Evolutionary conservation across 2,113 vertebrate genomes (phyloP), one percentile per base, ranked within the genome.

Genomic region (Puntigrus tetrazona): DNA sequence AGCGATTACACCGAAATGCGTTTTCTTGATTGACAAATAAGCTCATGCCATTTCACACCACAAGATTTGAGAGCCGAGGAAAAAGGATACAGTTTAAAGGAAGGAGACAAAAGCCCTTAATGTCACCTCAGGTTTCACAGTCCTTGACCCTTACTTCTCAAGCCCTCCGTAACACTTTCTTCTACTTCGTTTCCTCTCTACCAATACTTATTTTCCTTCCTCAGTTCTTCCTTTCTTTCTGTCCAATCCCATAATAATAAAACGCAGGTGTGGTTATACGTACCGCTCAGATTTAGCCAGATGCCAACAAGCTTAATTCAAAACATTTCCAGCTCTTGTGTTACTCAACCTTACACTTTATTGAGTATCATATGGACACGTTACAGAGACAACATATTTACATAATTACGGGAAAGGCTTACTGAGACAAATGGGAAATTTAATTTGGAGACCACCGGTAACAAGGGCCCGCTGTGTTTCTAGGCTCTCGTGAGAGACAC

Each of bases 361-460:
- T 86, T 11, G 88, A 89, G 91, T 90, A 93, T 94, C 90, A 55
- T 76, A 76, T 92, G 92, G 90, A 93, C 84, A 86, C 89, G 18
- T 65, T 70, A 81, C 91, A 91, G 92, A 91, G 87, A 88, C 91
- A 91, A 91, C 90, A 92, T 92, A 93, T 95, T 94, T 94, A 92
- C 93, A 94, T 93, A 93, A 92, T 93, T 92, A 93, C 14, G 86
- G 88, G 87, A 92, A 90, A 88, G 88, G 81, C 82, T 89, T 83
- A 86, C 87, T 76, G 90, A 92, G 92, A 92, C 83, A 82, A 89
- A 92, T 83, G 88, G 93, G 91, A 94, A 94, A 94, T 94, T 91
- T 87, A 90, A 90, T 94, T 93, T 91, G 87, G 86, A 89, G 89
- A 90, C 91, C 91, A 91, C 92, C 89, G 47, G 89, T 91, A 90